Percentiles rank a stretch among this genome's conserved stretches.
These are phyloP conservation scores for Synergus gifuensis DNA, from an alignment of 2,888 invertebrate genomes.

Conservation along the genomic window DNA sequence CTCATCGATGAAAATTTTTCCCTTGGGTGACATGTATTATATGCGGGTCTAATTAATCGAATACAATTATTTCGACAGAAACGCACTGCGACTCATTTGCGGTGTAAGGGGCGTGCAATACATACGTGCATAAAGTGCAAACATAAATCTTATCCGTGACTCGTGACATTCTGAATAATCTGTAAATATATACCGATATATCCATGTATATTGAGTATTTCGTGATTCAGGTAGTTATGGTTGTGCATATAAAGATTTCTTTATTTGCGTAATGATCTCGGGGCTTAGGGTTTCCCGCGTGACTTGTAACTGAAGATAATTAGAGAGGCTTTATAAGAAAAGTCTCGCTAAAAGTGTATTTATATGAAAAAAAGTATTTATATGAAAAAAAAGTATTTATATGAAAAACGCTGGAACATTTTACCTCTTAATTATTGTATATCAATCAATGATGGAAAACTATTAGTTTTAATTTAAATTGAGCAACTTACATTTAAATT, in stretches of 20 bases:
- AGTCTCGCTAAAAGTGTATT: background rate
- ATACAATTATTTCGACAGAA: constrained; percentile 45
- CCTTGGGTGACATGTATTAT: background rate
- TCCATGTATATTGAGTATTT: background rate
- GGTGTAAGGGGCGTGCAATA: constrained; percentile 32
- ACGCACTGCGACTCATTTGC: constrained; percentile 9
- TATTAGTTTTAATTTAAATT: too few species aligned
- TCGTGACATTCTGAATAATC: constrained; percentile 18
- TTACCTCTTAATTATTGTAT: too few species aligned
- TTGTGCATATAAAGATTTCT: constrained; percentile 6
- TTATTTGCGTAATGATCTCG: constrained; percentile 26
- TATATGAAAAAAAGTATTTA: too few species aligned
- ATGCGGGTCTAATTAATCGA: constrained; percentile 42
- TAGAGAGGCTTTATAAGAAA: background rate
- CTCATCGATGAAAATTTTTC: background rate
- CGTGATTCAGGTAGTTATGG: constrained; percentile 12
- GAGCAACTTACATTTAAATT: too few species aligned
- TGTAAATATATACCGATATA: constrained; percentile 3
- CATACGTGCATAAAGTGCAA: constrained; percentile 36
- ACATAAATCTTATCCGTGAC: constrained; percentile 45
- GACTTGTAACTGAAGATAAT: background rate
- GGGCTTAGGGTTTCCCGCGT: background rate
- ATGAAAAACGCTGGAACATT: too few species aligned
- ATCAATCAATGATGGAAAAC: too few species aligned
- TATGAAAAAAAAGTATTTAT: too few species aligned